Evolutionary conservation across 2,888 invertebrate species (phyloP), one percentile per base, ranked within the genome.

Genomic region (Drosophila koepferae): DNA sequence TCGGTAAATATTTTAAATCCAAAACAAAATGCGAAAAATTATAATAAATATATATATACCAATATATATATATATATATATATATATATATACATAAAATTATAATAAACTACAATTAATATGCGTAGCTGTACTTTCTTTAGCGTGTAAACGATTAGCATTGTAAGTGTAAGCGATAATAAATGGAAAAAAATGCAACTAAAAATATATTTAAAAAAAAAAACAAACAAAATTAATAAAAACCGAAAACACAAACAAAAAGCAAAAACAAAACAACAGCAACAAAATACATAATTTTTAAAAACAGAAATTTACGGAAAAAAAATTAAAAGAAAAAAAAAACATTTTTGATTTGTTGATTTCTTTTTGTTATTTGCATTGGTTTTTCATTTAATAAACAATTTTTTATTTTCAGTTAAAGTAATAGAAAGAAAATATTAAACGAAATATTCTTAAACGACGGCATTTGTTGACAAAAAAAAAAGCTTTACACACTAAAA

Each of bases 181-280:
- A 84, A 84, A 87, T 88, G 83, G 73, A 84, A 48, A 28, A 48
- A 51, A 89, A 85, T 88, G 86, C 85, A 85, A 84, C 86, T 79
- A 83, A 86, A 88, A 82, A 74, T 48, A 69, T 23, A 23, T 16
- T 16, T 7, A 70, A 71, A 72, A 73, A 72, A 62, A 54, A 20
- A 71, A 67, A 72, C 63, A 71, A 62, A 72, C 43, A 54, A 38
- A 40, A 73, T 56, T 41, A 63, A 72, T 67, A 74, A 66, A 56
- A 40, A 54, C 6, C 40, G 54, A 28, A 55, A 55, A 41, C 55
- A n/a, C 20, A 16, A 69, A 63, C 59, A 62, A 66, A 81, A 49
- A 72, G 36, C 44, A 59, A 60, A 60, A 48, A 38, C 48, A 49
- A 48, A 48, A 48, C 56, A 59, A 74, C 54, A 77, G 56, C 46